Conservation (phyloP, 2,888 invertebrate species). For the Xylota segnis region DNA sequence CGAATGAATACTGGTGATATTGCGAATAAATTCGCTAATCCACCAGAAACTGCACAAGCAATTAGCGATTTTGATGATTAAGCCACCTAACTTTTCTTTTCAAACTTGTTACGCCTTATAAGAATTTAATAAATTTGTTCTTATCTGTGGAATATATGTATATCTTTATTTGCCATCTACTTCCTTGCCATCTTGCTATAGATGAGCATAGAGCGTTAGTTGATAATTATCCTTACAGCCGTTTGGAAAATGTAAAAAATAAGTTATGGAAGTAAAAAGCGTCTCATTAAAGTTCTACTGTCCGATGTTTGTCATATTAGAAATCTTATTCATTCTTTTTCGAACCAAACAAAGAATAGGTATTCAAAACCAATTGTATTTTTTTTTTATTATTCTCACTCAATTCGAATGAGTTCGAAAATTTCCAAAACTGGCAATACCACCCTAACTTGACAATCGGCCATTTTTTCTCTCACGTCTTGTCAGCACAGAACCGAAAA, state of each 20-base stretch:
- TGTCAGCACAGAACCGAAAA: conserved; percentile 23
- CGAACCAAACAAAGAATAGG: too few relatives aligned
- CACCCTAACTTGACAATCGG: neutral
- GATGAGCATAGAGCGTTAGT: too few relatives aligned
- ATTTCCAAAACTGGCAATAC: conserved; percentile 13
- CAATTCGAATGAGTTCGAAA: neutral
- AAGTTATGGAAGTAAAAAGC: too few relatives aligned
- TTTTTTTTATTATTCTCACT: neutral
- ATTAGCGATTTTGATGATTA: conserved; percentile 50
- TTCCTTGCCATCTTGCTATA: too few relatives aligned
- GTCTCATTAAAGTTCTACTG: too few relatives aligned
- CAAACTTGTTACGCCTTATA: neutral
- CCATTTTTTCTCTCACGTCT: conserved; percentile 34
- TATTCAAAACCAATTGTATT: too few relatives aligned
- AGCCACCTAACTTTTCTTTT: neutral
- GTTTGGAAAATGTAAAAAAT: too few relatives aligned
- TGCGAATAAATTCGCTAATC: conserved; percentile 41
- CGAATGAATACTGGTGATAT: conserved; percentile 79
- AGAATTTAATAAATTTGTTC: conserved; percentile 1
- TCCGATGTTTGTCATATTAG: too few relatives aligned
- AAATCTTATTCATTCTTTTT: too few relatives aligned
- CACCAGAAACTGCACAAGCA: neutral
- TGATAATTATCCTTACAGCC: too few relatives aligned
- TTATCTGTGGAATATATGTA: neutral
- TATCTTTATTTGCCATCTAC: too few relatives aligned